phyloP scores from a whole-genome alignment of 2,888 invertebrate genomes.

The Physocephala rufipes region DNA sequence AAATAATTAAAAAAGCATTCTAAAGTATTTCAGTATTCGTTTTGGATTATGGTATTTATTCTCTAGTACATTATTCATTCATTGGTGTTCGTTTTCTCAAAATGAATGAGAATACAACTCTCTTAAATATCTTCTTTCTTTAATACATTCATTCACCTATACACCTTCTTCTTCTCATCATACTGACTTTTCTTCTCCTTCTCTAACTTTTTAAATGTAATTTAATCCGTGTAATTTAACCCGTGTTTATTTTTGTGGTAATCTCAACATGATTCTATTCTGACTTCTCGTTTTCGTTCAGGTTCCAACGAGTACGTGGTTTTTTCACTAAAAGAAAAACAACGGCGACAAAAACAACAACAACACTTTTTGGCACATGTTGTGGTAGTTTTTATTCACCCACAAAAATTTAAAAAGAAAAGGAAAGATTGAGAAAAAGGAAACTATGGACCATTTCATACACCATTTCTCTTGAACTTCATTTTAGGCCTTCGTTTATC shows the following conservation, averaged over 20 bases:
- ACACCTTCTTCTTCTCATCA: slow-evolving; percentile 31
- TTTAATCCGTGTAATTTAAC: slow-evolving; percentile 30
- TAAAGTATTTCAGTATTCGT: no score
- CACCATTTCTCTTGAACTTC: no score
- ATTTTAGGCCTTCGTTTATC: no score
- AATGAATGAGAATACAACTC: no score
- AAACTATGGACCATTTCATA: no score
- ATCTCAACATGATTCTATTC: slow-evolving; percentile 43
- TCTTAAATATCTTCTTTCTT: no score
- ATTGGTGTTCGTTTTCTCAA: no score
- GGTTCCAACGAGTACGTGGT: slow-evolving; percentile 1
- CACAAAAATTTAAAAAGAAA: background rate
- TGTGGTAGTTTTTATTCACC: slow-evolving; percentile 13
- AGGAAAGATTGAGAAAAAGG: no score
- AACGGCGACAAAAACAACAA: background rate
- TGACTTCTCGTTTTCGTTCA: background rate
- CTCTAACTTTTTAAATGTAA: background rate
- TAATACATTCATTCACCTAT: no score
- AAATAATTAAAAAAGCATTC: no score
- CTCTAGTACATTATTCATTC: no score
- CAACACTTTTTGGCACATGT: slow-evolving; percentile 30
- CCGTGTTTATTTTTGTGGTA: slow-evolving; percentile 44
- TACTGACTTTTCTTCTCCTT: slow-evolving; percentile 21
- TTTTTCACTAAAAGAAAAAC: background rate
- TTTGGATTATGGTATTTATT: no score